Evolutionary conservation across 2,797 vertebrate species (phyloP).

Genomic region (Chelidonichthys spinosus): DNA sequence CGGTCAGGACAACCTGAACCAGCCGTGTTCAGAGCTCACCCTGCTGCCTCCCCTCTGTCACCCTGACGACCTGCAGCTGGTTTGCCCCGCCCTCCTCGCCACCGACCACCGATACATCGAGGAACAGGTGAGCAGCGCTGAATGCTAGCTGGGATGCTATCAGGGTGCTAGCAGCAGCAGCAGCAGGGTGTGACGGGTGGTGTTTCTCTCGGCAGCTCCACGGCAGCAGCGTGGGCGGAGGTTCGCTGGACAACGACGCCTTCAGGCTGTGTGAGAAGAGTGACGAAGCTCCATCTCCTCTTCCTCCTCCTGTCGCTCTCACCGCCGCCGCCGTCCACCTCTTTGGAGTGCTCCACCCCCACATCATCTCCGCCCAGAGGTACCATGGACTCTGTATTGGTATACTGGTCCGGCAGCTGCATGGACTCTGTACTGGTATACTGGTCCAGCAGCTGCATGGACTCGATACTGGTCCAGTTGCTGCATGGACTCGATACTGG

Average conservation of each 20-base stretch:
- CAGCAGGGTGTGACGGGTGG: neutral
- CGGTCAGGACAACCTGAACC: constrained; percentile 83
- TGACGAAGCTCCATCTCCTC: constrained; percentile 85
- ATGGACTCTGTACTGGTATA: too few species aligned
- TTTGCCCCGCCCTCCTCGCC: constrained; percentile 84
- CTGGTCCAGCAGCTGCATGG: too few species aligned
- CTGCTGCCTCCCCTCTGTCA: constrained; percentile 90
- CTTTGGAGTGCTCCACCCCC: constrained; percentile 89
- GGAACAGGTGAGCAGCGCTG: constrained; percentile 85
- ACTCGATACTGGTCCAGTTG: too few species aligned
- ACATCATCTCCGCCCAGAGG: constrained; percentile 89
- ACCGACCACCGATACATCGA: constrained; percentile 90
- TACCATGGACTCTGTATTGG: constrained; percentile 47
- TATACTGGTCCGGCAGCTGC: too few species aligned
- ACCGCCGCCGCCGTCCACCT: constrained; percentile 84
- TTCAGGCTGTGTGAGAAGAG: constrained; percentile 85
- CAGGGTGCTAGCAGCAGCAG: too few species aligned
- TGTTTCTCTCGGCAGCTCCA: constrained; percentile 72
- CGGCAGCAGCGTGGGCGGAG: constrained; percentile 84
- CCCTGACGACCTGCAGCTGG: constrained; percentile 86
- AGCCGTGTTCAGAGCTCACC: constrained; percentile 81
- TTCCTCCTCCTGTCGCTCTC: constrained; percentile 84
- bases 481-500: too few species aligned
- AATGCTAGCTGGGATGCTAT: neutral
- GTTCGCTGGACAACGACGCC: constrained; percentile 90